Conservation (phyloP, 2,888 invertebrate genomes). For the Eupelmus urozonus region DNA sequence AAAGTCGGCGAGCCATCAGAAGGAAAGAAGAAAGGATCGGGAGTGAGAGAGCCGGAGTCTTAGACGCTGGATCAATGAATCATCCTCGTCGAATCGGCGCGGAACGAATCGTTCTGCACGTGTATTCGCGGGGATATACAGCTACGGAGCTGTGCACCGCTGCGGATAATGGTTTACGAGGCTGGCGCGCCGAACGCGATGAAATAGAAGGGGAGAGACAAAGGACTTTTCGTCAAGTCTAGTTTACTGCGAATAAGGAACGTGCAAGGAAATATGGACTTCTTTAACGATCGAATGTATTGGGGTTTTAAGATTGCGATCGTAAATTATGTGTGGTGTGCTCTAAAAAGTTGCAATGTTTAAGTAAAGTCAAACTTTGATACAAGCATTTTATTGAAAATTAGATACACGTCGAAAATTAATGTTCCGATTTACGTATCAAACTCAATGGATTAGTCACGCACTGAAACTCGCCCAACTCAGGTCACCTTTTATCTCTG, state of each 20-base stretch:
- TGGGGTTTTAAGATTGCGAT: too few relatives aligned
- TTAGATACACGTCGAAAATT: too few relatives aligned
- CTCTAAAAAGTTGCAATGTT: too few relatives aligned
- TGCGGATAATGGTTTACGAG: conserved; percentile 19
- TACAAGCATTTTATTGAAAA: too few relatives aligned
- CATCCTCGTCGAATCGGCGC: conserved; percentile 3
- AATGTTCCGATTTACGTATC: too few relatives aligned
- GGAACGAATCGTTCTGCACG: conserved; percentile 17
- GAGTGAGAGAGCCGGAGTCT: not conserved
- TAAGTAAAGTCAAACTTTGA: too few relatives aligned
- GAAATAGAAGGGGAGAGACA: too few relatives aligned
- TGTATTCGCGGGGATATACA: too few relatives aligned
- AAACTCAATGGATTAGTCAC: not conserved
- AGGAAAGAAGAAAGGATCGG: not conserved
- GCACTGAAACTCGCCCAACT: not conserved
- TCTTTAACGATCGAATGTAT: too few relatives aligned
- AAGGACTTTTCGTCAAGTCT: not conserved
- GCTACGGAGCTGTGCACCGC: not conserved
- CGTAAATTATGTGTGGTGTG: too few relatives aligned
- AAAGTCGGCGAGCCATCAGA: too few relatives aligned
- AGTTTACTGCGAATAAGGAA: not conserved
- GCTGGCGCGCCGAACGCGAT: not conserved
- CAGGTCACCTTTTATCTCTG: not conserved
- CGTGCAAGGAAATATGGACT: not conserved
- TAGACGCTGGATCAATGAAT: conserved; percentile 5